These are phyloP conservation scores for Hypena proboscidalis DNA, from an alignment of 2,888 invertebrate species.

Conservation along the genomic window DNA sequence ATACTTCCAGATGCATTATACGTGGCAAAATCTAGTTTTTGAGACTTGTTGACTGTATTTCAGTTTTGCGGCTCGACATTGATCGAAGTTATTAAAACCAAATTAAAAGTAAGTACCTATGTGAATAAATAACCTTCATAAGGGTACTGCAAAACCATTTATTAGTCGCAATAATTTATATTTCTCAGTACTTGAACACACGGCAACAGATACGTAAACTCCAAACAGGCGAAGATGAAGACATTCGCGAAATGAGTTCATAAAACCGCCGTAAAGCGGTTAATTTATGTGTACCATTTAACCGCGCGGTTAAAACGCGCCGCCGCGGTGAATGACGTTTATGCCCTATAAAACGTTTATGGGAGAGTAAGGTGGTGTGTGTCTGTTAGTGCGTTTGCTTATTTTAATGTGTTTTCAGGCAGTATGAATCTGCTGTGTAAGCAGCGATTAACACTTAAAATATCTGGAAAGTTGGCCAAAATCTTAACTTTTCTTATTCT, in stretches of 20 bases:
- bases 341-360: conserved; percentile 41
- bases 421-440: no score
- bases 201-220: conserved; percentile 13
- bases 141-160: background rate
- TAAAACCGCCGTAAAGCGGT: conserved; percentile 37
- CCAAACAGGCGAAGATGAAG: conserved; percentile 30
- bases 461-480: no score
- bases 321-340: conserved; percentile 33
- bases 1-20: no score
- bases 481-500: no score
- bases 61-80: no score
- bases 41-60: no score
- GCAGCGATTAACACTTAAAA: no score
- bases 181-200: conserved; percentile 15
- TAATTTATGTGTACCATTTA: conserved; percentile 43
- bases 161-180: no score
- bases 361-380: conserved; percentile 11
- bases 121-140: no score
- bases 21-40: no score
- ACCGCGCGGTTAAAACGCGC: conserved; percentile 32
- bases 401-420: conserved; percentile 14
- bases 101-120: no score
- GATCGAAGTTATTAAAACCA: no score
- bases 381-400: conserved; percentile 16
- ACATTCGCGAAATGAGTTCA: conserved; percentile 39